Percentiles rank a stretch among this genome's conserved stretches.
phyloP scores from a whole-genome alignment of 1,140 invertebrate species.

The Achroia grisella region DNA sequence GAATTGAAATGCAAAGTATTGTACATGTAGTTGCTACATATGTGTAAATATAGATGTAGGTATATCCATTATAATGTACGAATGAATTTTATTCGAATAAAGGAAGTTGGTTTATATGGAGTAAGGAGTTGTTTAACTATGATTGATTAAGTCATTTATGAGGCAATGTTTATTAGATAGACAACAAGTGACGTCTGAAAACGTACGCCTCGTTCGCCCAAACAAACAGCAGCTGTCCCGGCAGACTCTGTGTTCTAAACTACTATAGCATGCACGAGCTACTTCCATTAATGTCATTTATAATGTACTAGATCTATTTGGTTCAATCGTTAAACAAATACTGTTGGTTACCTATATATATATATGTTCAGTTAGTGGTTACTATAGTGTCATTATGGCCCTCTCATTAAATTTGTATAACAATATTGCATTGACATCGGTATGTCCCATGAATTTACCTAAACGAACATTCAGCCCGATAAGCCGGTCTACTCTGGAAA shows the following conservation, averaged over 20 bases:
- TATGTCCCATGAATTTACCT: too few relatives aligned
- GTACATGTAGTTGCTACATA: too few relatives aligned
- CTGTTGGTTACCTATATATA: too few relatives aligned
- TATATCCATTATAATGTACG: too few relatives aligned
- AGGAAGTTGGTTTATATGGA: constrained; percentile 24
- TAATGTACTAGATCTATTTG: background rate
- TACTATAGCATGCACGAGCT: background rate
- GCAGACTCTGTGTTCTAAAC: background rate
- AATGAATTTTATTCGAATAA: background rate
- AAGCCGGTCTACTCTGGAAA: too few relatives aligned
- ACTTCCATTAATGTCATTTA: background rate
- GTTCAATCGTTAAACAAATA: constrained; percentile 20
- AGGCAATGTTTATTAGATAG: constrained; percentile 32
- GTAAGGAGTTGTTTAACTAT: constrained; percentile 38
- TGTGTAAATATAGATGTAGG: too few relatives aligned
- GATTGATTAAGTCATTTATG: constrained; percentile 52
- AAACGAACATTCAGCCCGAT: too few relatives aligned
- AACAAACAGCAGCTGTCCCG: constrained; percentile 15
- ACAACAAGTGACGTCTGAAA: background rate
- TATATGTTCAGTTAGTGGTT: too few relatives aligned
- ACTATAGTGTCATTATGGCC: too few relatives aligned
- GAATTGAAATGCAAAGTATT: too few relatives aligned
- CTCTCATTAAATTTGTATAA: too few relatives aligned
- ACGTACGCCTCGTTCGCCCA: constrained; percentile 11
- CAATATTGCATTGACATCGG: too few relatives aligned